Evolutionary conservation across 2,113 vertebrate species (phyloP).

Genomic region (Saimiri boliviensis): DNA sequence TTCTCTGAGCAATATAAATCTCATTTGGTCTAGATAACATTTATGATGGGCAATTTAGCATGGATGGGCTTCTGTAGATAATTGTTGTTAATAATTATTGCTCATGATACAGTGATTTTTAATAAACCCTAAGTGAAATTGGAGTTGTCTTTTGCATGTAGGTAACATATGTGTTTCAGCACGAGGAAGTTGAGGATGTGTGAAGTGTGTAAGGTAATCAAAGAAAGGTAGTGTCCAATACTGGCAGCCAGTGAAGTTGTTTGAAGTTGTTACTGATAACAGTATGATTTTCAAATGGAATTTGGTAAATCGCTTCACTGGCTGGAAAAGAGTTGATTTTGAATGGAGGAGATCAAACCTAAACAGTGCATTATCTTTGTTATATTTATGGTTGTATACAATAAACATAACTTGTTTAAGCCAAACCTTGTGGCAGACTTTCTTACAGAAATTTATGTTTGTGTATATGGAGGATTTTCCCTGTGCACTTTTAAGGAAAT

Average conservation of each 20-base stretch:
- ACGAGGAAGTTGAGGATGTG: rapidly evolving
- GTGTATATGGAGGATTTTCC: neutral
- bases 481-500: neutral
- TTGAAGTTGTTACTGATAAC: neutral
- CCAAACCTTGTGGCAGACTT: neutral
- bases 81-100: neutral
- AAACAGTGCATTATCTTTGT: neutral
- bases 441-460: neutral
- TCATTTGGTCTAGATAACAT: neutral
- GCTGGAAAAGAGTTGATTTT: neutral
- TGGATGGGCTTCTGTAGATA: rapidly evolving
- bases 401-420: neutral
- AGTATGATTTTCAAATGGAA: neutral
- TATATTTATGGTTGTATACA: rapidly evolving
- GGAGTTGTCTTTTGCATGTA: neutral
- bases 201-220: rapidly evolving
- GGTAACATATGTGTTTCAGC: rapidly evolving
- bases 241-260: neutral
- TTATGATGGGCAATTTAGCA: neutral
- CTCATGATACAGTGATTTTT: neutral
- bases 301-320: neutral
- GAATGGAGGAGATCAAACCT: neutral
- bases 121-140: neutral
- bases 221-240: rapidly evolving
- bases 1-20: neutral